phyloP scores from a whole-genome alignment of 2,113 vertebrate genomes.

The Verasper variegatus region DNA sequence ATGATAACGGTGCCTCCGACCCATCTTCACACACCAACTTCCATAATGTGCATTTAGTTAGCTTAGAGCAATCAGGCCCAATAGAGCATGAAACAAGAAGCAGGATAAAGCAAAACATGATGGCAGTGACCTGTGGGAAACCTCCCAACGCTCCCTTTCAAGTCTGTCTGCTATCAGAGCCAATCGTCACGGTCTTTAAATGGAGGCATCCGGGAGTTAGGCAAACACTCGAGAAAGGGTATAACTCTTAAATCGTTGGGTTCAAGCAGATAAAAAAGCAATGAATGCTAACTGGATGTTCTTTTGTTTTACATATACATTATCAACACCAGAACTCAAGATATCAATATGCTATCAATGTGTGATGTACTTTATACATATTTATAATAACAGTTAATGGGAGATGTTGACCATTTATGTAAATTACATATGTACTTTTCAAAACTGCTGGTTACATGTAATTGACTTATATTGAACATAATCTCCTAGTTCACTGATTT shows the following conservation, averaged over 20 bases:
- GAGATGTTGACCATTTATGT: neutral
- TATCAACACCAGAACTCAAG: neutral
- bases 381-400: neutral
- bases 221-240: constrained; percentile 16
- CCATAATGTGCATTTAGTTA: constrained; percentile 31
- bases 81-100: constrained; percentile 48
- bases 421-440: neutral
- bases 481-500: too few species aligned
- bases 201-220: constrained; percentile 27
- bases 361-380: neutral
- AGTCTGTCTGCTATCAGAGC: constrained; percentile 42
- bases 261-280: constrained; percentile 6
- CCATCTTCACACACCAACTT: neutral
- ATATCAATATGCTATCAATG: neutral
- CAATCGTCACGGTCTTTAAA: constrained; percentile 30
- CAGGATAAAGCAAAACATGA: constrained; percentile 45
- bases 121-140: constrained; percentile 49
- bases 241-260: neutral
- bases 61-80: constrained; percentile 29
- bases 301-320: neutral
- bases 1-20: neutral
- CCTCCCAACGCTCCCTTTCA: constrained; percentile 30
- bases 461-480: too few species aligned
- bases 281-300: neutral
- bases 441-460: too few species aligned